Percentiles rank a stretch among this genome's conserved stretches.
Conservation (phyloP, 1,140 invertebrate genomes). For the Nymphalis io region DNA sequence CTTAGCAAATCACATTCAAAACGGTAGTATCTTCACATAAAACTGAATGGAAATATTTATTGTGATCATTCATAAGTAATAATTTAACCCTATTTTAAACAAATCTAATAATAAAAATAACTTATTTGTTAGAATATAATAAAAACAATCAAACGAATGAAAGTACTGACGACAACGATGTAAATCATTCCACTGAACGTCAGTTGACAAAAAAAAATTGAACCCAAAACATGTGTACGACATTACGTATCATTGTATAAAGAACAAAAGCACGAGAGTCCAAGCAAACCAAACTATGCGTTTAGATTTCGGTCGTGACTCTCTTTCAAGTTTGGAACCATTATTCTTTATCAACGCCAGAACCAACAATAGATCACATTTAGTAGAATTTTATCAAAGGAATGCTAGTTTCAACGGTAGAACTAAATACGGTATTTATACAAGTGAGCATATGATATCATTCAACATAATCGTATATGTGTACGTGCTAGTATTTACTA, state of each 20-base stretch:
- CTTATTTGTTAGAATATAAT: not conserved
- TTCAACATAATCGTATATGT: not conserved
- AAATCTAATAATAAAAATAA: not conserved
- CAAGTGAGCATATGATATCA: conserved; percentile 6
- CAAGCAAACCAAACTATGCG: conserved; percentile 23
- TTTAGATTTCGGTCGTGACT: conserved; percentile 34
- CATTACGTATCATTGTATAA: conserved; percentile 11
- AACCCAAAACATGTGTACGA: conserved; percentile 21
- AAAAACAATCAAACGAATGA: conserved; percentile 1
- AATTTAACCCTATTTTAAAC: not conserved
- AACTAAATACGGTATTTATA: conserved; percentile 27
- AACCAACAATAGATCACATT: conserved; percentile 35
- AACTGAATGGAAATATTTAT: too few species aligned
- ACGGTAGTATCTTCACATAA: too few species aligned
- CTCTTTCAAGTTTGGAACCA: conserved; percentile 31
- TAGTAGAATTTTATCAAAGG: conserved; percentile 34
- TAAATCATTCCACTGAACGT: conserved; percentile 7
- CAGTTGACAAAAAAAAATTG: conserved; percentile 18
- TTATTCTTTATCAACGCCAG: conserved; percentile 41
- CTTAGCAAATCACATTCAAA: too few species aligned
- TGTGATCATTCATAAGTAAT: too few species aligned
- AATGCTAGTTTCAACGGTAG: conserved; percentile 16
- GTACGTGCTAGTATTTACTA: not conserved
- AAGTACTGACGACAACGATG: conserved; percentile 14
- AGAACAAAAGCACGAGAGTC: conserved; percentile 16